These are phyloP conservation scores for Protomyctophum bolini DNA, from an alignment of 2,113 vertebrate genomes.

Conservation along the genomic window DNA sequence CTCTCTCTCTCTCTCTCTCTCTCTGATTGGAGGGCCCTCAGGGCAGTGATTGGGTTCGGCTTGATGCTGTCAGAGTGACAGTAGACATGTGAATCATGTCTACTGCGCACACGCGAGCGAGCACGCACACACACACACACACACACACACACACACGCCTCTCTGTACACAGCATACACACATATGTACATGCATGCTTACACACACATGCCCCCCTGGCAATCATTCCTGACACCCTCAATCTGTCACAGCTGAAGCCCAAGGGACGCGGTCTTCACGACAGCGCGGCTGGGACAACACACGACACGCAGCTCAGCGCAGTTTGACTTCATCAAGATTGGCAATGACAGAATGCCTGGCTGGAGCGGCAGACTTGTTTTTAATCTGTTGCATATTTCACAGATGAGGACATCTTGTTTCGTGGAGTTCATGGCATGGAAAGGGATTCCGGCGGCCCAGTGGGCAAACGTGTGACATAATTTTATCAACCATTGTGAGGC, in stretches of 20 bases:
- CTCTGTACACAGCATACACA: conserved; percentile 4
- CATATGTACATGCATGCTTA: not conserved
- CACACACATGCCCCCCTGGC: conserved; percentile 45
- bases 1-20: conserved; percentile 39
- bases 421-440: conserved; percentile 42
- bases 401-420: conserved; percentile 47
- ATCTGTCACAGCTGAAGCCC: conserved; percentile 72
- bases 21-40: conserved; percentile 45
- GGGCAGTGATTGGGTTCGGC: conserved; percentile 71
- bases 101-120: conserved; percentile 4
- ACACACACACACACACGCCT: not conserved
- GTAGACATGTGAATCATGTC: conserved; percentile 65
- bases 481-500: conserved; percentile 44
- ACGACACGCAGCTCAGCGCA: conserved; percentile 55
- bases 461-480: conserved; percentile 29
- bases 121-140: conserved; percentile 28
- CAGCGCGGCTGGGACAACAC: conserved; percentile 49
- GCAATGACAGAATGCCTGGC: conserved; percentile 63
- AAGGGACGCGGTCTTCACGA: conserved; percentile 58
- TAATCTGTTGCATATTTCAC: conserved; percentile 51
- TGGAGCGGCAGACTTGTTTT: conserved; percentile 49
- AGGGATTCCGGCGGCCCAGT: conserved; percentile 28
- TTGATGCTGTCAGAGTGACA: conserved; percentile 68
- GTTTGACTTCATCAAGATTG: conserved; percentile 65
- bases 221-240: conserved; percentile 64